These are phyloP conservation scores for Pogoniulus pusillus DNA, from an alignment of 2,797 vertebrate species.

Conservation along the genomic window DNA sequence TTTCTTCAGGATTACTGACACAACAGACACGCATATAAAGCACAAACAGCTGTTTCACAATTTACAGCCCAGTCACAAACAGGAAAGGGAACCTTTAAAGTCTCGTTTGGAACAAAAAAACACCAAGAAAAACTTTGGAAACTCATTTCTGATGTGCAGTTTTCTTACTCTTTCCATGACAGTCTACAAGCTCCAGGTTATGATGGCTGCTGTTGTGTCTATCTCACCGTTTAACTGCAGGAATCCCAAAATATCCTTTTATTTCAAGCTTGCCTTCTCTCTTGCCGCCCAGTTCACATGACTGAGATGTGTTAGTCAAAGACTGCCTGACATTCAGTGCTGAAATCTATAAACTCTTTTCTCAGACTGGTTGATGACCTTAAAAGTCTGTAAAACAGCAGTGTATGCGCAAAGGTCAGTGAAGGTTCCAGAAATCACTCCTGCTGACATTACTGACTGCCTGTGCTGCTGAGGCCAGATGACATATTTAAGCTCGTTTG, in stretches of 20 bases:
- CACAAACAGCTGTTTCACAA: not conserved
- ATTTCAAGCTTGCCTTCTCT: not conserved
- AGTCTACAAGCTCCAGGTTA: not conserved
- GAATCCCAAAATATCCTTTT: not conserved
- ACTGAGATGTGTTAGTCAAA: not conserved
- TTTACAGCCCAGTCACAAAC: not conserved
- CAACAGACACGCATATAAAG: not conserved
- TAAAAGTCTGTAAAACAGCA: constrained; percentile 56
- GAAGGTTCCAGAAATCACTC: constrained; percentile 41
- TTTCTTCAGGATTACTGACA: constrained; percentile 34
- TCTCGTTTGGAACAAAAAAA: not conserved
- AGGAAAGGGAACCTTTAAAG: not conserved
- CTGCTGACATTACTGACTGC: constrained; percentile 35
- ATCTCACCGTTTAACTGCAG: not conserved
- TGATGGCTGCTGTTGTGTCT: not conserved
- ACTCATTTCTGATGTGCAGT: not conserved
- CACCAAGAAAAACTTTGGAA: not conserved
- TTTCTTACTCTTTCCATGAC: not conserved
- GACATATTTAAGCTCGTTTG: not conserved
- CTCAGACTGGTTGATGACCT: constrained; percentile 61
- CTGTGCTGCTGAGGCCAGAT: constrained; percentile 7
- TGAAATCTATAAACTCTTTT: constrained; percentile 49
- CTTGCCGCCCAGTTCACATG: not conserved
- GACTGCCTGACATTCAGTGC: constrained; percentile 31
- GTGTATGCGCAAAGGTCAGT: constrained; percentile 65